Conservation (phyloP, 2,797 vertebrate genomes). For the Ambastaia sidthimunki region DNA sequence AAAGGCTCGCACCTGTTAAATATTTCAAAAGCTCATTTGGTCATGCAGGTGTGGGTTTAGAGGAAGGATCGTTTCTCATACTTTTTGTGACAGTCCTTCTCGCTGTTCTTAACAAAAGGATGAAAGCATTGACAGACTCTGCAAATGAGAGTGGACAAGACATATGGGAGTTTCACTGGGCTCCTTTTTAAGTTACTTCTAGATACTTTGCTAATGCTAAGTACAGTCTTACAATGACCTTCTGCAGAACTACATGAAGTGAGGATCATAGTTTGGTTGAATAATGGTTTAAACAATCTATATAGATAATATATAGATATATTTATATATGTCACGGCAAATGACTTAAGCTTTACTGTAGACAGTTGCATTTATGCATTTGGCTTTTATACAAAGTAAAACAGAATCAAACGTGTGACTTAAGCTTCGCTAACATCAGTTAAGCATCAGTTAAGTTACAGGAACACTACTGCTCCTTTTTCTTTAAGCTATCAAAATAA, state of each 20-base stretch:
- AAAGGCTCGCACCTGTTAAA: constrained; percentile 63
- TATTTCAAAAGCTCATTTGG: constrained; percentile 73
- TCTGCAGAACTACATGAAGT: neutral
- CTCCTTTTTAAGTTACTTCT: constrained; percentile 38
- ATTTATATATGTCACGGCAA: too few species aligned
- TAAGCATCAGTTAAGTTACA: too few species aligned
- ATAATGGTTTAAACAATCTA: too few species aligned
- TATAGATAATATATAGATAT: too few species aligned
- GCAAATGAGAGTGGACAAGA: constrained; percentile 51
- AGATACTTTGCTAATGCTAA: neutral
- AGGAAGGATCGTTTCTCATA: constrained; percentile 61
- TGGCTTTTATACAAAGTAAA: too few species aligned
- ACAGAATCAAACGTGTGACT: too few species aligned
- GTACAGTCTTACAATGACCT: constrained; percentile 38
- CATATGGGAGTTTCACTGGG: constrained; percentile 48
- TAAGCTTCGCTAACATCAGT: too few species aligned
- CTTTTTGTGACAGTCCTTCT: constrained; percentile 63
- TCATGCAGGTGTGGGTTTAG: constrained; percentile 28
- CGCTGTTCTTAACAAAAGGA: constrained; percentile 52
- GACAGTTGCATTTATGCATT: too few species aligned
- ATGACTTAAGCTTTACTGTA: too few species aligned
- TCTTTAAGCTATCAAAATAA: too few species aligned
- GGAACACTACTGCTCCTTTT: too few species aligned
- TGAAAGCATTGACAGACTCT: constrained; percentile 53
- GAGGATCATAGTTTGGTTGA: too few species aligned